Conservation (phyloP, 2,888 invertebrate species). For the Trachelus tabidus region DNA sequence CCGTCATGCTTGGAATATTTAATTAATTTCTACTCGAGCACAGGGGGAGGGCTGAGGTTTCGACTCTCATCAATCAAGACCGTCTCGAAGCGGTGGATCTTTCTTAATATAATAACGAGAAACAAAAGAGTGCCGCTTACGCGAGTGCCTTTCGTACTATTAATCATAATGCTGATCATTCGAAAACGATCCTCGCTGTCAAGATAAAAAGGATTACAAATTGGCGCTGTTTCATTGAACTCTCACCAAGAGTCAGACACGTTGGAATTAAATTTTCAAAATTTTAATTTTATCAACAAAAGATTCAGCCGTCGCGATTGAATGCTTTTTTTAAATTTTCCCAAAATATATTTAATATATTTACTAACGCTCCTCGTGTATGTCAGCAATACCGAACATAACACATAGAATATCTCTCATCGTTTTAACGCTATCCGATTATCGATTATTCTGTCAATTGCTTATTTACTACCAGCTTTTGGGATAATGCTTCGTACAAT, state of each 20-base stretch:
- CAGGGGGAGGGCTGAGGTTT: not conserved
- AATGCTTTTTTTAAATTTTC: too few relatives aligned
- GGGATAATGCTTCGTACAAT: not conserved
- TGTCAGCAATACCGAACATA: not conserved
- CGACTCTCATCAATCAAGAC: not conserved
- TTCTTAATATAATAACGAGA: not conserved
- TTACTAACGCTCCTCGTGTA: not conserved
- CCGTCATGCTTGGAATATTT: not conserved
- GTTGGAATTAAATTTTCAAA: not conserved
- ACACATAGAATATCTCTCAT: not conserved
- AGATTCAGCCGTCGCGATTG: too few relatives aligned
- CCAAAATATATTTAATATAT: not conserved
- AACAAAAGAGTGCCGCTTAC: not conserved
- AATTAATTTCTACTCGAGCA: not conserved
- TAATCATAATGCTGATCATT: not conserved
- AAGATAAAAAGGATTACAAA: not conserved
- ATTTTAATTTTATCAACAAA: not conserved
- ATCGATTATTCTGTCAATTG: not conserved
- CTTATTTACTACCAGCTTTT: not conserved
- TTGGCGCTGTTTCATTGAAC: not conserved
- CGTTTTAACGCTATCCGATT: not conserved
- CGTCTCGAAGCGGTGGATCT: not conserved
- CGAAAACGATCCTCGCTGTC: not conserved
- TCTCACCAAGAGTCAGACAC: not conserved
- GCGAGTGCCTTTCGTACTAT: not conserved